Evolutionary conservation across 2,888 invertebrate genomes (phyloP), one percentile per base, ranked within the genome.

Genomic region (Drosophila atroscutellata): DNA sequence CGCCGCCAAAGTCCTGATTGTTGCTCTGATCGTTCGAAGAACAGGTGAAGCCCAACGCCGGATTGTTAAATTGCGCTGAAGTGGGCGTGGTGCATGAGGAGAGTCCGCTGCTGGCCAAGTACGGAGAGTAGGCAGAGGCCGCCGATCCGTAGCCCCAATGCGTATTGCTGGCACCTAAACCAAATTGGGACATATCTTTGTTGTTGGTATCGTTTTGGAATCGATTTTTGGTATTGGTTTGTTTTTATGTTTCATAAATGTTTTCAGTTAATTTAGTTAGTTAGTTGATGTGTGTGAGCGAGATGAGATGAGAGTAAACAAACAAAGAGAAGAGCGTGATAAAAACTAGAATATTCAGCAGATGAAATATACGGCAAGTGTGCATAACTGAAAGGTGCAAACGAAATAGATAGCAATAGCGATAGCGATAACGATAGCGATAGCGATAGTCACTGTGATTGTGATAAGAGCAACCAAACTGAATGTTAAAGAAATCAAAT

Each of bases 111-210:
- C 94, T 93, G 51, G 95, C 95, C 89, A 97, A 94, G 92, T 97
- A 98, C 18, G 97, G 97, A 0, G 97, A 97, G 93, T 97, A 98
- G 18, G 97, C 97, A 66, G 96, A 96, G 34, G 97, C 96, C 37
- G 97, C 96, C 52, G 97, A 95, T 49, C 97, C 96, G 92, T 97
- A 97, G 77, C 97, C 97, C 97, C 97, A 97, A 91, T 97, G 97
- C 15, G 97, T 96, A 93, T 97, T 97, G 86, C 96, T 95, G 88
- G 96, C 96, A 92, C 97, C 96, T 91, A 97, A 93, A 51, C 97
- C 96, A 92, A 97, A 97, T 93, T 97, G 97, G 82, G 97, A 95
- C 97, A 97, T 97, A 93, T 97, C 97, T 97, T 78, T 79, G 70
- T 68, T 70, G 68, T 83, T 71, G 51, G 50, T 72, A 78, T 64